phyloP scores from a whole-genome alignment of 1,140 invertebrate species.

The Dendrolimus kikuchii region DNA sequence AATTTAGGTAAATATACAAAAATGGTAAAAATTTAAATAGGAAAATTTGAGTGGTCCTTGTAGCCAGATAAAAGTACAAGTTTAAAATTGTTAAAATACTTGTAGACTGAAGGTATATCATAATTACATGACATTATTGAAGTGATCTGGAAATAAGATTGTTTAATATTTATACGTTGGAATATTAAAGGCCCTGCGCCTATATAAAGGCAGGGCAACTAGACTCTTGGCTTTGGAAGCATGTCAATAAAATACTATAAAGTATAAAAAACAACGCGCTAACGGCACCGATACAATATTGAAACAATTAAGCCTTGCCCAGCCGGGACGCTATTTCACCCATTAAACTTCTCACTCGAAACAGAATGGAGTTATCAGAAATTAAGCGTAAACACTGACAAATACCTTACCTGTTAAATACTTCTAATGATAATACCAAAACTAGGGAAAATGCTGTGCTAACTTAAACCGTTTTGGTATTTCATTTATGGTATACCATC shows the following conservation, averaged over 20 bases:
- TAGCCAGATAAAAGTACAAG: conserved; percentile 38
- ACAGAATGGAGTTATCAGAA: conserved; percentile 38
- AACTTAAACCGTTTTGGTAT: conserved; percentile 36
- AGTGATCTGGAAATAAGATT: too few relatives aligned
- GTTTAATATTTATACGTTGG: too few relatives aligned
- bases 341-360: conserved; percentile 23
- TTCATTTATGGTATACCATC: conserved; percentile 21
- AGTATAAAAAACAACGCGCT: conserved; percentile 33
- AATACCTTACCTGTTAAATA: conserved; percentile 46
- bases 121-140: too few relatives aligned
- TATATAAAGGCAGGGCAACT: neutral
- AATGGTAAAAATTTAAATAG: conserved; percentile 61
- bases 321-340: conserved; percentile 23
- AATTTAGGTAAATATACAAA: conserved; percentile 26
- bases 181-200: neutral
- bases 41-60: conserved; percentile 85
- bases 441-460: conserved; percentile 9
- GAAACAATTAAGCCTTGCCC: conserved; percentile 43
- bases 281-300: conserved; percentile 51
- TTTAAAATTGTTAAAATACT: neutral
- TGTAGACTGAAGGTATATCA: too few relatives aligned
- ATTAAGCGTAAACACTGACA: conserved; percentile 59
- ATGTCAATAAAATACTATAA: neutral
- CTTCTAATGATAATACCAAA: conserved; percentile 44
- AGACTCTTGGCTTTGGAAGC: neutral